phyloP scores from a whole-genome alignment of 2,797 vertebrate genomes.

The Pipistrellus kuhlii region DNA sequence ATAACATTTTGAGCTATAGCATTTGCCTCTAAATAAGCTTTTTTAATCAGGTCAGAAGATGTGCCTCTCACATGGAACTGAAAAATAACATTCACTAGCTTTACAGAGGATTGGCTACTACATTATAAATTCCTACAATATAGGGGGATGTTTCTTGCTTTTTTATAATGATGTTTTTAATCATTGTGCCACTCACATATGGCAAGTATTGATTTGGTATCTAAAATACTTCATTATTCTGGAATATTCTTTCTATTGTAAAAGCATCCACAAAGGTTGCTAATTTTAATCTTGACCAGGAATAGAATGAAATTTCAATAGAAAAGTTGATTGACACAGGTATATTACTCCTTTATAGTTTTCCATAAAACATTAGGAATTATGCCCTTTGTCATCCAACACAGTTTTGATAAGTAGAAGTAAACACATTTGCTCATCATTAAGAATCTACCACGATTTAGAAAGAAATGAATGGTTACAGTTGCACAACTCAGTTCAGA shows the following conservation, averaged over 20 bases:
- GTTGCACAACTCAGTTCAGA: slow-evolving; percentile 42
- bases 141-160: slow-evolving; percentile 50
- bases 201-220: slow-evolving; percentile 48
- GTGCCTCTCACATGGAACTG: background rate
- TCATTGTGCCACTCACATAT: slow-evolving; percentile 28
- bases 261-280: slow-evolving; percentile 36
- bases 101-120: background rate
- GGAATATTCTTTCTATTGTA: slow-evolving; percentile 38
- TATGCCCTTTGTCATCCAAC: background rate
- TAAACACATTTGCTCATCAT: slow-evolving; percentile 19
- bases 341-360: slow-evolving; percentile 16
- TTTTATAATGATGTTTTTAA: slow-evolving; percentile 59
- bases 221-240: slow-evolving; percentile 58
- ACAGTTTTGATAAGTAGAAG: slow-evolving; percentile 17
- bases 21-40: slow-evolving; percentile 60
- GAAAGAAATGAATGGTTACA: slow-evolving; percentile 33
- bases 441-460: slow-evolving; percentile 35
- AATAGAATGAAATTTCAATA: slow-evolving; percentile 33
- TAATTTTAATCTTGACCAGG: slow-evolving; percentile 47
- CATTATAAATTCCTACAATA: background rate
- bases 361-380: background rate
- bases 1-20: slow-evolving; percentile 50
- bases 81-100: slow-evolving; percentile 63
- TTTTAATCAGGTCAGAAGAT: slow-evolving; percentile 45
- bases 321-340: background rate